Percentiles rank a stretch among this genome's conserved stretches.
phyloP scores from a whole-genome alignment of 2,113 vertebrate genomes.

The Coptodon bakossiorum region DNA sequence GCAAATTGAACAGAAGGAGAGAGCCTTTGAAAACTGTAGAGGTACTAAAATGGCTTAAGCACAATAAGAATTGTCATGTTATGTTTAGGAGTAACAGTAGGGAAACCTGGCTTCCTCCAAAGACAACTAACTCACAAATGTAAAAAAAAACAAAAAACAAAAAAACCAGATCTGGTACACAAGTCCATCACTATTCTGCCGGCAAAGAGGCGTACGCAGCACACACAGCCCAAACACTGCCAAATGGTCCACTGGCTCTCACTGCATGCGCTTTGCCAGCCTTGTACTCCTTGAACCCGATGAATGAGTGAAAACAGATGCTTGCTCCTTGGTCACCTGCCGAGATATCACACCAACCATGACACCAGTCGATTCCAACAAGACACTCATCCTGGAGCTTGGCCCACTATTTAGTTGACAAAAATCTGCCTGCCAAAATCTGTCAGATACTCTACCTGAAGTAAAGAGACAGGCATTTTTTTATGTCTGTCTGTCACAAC shows the following conservation, averaged over 20 bases:
- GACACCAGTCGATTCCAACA: not conserved
- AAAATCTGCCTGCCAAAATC: not conserved
- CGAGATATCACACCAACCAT: not conserved
- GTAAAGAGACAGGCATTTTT: not conserved
- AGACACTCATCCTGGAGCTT: not conserved
- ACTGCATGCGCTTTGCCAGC: not conserved
- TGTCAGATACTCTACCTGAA: not conserved
- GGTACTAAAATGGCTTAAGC: not conserved
- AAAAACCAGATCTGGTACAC: not conserved
- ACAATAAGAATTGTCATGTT: not conserved
- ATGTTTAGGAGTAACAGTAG: not conserved
- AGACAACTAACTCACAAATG: not conserved
- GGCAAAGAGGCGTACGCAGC: not conserved
- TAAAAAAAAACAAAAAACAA: rapidly evolving
- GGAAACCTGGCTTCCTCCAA: not conserved
- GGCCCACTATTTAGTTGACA: not conserved
- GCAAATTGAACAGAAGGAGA: not conserved
- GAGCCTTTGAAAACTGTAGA: not conserved
- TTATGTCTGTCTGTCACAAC: not conserved
- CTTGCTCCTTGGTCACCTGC: not conserved
- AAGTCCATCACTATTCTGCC: not conserved
- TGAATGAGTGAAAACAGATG: not conserved
- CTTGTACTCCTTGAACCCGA: not conserved
- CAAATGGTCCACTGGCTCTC: not conserved
- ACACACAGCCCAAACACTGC: not conserved